A percentile compares a stretch with the other conserved stretches of the same genome.
Evolutionary conservation across 2,113 vertebrate species (phyloP).

Genomic region (Empidonax alnorum): DNA sequence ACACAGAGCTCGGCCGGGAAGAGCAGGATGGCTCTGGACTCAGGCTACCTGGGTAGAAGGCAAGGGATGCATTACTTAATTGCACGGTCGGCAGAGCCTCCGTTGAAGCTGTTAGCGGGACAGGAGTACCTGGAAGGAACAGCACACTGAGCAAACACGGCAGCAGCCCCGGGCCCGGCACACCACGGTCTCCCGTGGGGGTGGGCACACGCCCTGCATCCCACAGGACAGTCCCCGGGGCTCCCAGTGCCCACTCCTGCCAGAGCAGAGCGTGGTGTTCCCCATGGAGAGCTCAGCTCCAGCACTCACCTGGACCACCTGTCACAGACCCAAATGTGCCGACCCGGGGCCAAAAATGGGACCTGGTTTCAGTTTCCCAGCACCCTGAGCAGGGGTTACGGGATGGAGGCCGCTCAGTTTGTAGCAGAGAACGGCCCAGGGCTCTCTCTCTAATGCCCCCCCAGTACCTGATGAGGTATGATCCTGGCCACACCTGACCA

Average conservation of each 20-base stretch:
- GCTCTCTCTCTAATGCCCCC: neutral
- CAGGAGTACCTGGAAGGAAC: slow-evolving; percentile 50
- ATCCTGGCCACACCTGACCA: neutral
- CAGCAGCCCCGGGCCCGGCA: neutral
- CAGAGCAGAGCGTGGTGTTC: rapidly evolving
- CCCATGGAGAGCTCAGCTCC: rapidly evolving
- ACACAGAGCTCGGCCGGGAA: neutral
- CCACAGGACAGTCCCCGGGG: neutral
- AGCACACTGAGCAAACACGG: slow-evolving; percentile 40
- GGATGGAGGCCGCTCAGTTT: neutral
- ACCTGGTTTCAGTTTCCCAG: rapidly evolving
- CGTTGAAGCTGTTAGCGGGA: neutral
- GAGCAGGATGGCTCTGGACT: neutral
- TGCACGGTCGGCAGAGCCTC: slow-evolving; percentile 42
- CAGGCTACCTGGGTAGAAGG: slow-evolving; percentile 31
- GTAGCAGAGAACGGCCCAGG: neutral
- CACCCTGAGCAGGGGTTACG: rapidly evolving
- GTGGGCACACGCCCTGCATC: neutral
- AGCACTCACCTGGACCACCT: slow-evolving; percentile 6
- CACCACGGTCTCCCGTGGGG: neutral
- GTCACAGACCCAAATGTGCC: rapidly evolving
- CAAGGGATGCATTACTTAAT: slow-evolving; percentile 30
- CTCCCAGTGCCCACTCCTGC: rapidly evolving
- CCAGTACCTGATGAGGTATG: neutral
- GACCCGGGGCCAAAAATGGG: rapidly evolving